These are phyloP conservation scores for Nymphalis c-album DNA, from an alignment of 2,888 invertebrate species.

Conservation along the genomic window DNA sequence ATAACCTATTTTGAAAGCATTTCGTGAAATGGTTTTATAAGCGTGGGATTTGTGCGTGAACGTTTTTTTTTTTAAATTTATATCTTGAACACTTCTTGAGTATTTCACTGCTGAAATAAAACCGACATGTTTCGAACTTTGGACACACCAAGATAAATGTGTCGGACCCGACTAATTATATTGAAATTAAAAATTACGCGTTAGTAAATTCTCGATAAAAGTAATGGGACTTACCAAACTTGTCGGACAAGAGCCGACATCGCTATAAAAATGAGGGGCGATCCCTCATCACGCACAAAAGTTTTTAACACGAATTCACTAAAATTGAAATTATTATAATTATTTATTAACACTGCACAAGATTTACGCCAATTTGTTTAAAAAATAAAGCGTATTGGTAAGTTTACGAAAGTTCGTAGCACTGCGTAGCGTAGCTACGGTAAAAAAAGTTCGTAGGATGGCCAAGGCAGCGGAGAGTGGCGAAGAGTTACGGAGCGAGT, in stretches of 20 bases:
- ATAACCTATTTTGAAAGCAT: constrained; percentile 69
- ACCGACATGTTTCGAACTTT: constrained; percentile 30
- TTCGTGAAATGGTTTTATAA: constrained; percentile 81
- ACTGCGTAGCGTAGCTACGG: constrained; percentile 57
- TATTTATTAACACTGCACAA: constrained; percentile 62
- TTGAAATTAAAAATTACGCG: constrained; percentile 19
- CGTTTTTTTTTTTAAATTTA: constrained; percentile 53
- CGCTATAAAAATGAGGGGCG: constrained; percentile 71
- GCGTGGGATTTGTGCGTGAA: constrained; percentile 80
- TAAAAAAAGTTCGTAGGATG: constrained; percentile 68
- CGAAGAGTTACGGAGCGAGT: constrained; percentile 51
- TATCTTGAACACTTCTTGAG: constrained; percentile 64
- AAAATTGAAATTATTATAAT: constrained; percentile 38
- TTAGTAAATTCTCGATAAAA: constrained; percentile 37
- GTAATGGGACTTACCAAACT: constrained; percentile 73
- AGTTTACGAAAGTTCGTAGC: constrained; percentile 46
- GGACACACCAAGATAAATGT: constrained; percentile 3
- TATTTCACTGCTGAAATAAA: constrained; percentile 73
- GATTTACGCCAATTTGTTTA: constrained; percentile 47
- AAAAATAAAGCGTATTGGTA: constrained; percentile 42
- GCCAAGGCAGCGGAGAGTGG: constrained; percentile 48
- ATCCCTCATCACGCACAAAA: constrained; percentile 74
- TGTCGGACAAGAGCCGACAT: constrained; percentile 82
- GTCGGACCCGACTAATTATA: not conserved
- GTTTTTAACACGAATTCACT: constrained; percentile 65